Percentiles rank a stretch among this genome's conserved stretches.
Conservation (phyloP, 2,797 vertebrate species). For the Poecilia wingei region DNA sequence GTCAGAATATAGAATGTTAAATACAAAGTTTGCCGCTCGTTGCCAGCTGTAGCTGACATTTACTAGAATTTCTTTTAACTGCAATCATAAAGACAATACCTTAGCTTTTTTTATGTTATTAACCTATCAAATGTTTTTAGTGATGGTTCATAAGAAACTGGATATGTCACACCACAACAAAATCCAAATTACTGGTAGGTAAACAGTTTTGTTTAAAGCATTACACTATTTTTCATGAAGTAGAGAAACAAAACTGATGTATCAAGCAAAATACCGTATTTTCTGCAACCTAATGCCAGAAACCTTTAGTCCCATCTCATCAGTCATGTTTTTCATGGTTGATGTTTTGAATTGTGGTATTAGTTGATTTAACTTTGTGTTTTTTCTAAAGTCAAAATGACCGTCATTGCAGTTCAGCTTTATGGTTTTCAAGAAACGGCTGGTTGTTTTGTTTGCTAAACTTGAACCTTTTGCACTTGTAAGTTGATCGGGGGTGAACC, state of each 20-base stretch:
- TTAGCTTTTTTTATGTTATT: neutral
- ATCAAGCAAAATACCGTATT: neutral
- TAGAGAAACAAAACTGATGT: neutral
- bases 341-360: neutral
- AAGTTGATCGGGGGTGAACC: slow-evolving; percentile 32
- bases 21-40: neutral
- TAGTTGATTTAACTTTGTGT: neutral
- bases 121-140: neutral
- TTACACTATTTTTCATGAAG: neutral
- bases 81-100: neutral
- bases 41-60: neutral
- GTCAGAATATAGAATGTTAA: neutral
- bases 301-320: neutral
- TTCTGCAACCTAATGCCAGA: neutral
- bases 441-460: neutral
- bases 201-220: neutral
- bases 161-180: neutral
- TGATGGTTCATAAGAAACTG: neutral
- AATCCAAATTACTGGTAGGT: neutral
- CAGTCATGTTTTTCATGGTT: neutral
- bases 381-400: neutral
- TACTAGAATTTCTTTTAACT: neutral
- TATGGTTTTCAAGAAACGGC: neutral
- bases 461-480: slow-evolving; percentile 26
- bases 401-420: neutral